Conservation (phyloP, 2,888 invertebrate genomes). For the Dryomyza anilis region DNA sequence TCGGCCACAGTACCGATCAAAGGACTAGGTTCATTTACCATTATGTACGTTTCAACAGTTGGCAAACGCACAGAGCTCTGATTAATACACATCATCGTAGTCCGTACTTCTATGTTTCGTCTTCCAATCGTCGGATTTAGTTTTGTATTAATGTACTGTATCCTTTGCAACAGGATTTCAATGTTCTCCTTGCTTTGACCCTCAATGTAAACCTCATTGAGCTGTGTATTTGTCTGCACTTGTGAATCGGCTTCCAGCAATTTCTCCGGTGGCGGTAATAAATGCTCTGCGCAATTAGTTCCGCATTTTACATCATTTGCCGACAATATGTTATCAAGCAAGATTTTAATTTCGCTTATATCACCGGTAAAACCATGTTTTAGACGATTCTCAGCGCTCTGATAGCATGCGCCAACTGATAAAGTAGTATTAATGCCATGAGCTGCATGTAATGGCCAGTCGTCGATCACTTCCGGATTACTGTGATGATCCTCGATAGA, state of each 20-base stretch:
- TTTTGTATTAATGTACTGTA: constrained; percentile 90
- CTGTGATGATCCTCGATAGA: constrained; percentile 64
- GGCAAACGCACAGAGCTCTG: constrained; percentile 56
- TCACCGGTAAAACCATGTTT: constrained; percentile 70
- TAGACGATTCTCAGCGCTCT: constrained; percentile 89
- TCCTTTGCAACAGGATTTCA: constrained; percentile 81
- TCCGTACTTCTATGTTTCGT: constrained; percentile 67
- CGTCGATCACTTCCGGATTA: constrained; percentile 97
- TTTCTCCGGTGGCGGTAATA: constrained; percentile 69
- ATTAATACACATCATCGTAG: constrained; percentile 56
- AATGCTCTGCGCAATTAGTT: constrained; percentile 58
- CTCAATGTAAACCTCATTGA: constrained; percentile 84
- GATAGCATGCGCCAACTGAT: constrained; percentile 97
- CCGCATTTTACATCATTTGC: constrained; percentile 56
- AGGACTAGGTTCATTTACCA: constrained; percentile 55
- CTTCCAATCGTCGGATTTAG: constrained; percentile 95
- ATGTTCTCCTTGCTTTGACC: constrained; percentile 90
- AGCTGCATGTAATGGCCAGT: constrained; percentile 97
- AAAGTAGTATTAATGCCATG: constrained; percentile 92
- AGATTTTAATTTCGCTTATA: constrained; percentile 58
- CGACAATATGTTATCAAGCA: constrained; percentile 47
- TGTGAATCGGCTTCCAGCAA: constrained; percentile 80
- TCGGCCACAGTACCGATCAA: constrained; percentile 14
- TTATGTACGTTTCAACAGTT: constrained; percentile 59
- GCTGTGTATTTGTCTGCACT: constrained; percentile 68